Evolutionary conservation across 2,888 invertebrate genomes (phyloP).

Genomic region (Orthonychiurus folsomi): DNA sequence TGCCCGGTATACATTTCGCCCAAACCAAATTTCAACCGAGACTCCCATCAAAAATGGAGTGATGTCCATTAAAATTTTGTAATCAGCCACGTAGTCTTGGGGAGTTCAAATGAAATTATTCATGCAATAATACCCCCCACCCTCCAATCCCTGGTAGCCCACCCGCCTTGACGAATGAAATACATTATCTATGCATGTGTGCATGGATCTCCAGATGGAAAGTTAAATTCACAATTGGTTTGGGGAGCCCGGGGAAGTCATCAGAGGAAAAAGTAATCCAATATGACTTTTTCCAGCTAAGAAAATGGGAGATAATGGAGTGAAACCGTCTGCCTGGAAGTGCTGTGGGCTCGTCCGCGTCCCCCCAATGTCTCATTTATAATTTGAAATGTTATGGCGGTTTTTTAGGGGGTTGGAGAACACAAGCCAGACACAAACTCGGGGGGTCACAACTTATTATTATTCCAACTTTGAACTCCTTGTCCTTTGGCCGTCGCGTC

Average conservation of each 20-base stretch:
- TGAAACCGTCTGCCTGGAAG: background rate
- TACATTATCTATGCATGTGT: background rate
- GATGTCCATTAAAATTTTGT: background rate
- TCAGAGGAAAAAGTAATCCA: background rate
- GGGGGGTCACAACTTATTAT: background rate
- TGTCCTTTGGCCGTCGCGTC: too few species aligned
- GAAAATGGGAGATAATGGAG: background rate
- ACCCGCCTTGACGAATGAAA: background rate
- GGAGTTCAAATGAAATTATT: background rate
- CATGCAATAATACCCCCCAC: too few species aligned
- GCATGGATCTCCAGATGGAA: background rate
- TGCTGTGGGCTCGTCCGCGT: background rate
- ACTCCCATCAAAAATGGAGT: too few species aligned
- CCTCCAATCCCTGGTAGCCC: too few species aligned
- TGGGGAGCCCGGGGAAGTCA: background rate
- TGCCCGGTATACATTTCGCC: too few species aligned
- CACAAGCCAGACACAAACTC: background rate
- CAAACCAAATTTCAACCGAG: constrained; percentile 1
- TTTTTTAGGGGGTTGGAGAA: background rate
- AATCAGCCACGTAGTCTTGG: background rate
- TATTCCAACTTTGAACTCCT: background rate
- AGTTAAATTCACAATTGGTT: background rate
- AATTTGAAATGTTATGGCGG: background rate
- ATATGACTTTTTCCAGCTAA: background rate
- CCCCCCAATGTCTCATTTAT: background rate